phyloP scores from a whole-genome alignment of 1,140 invertebrate species.

The Bombyx mori region ASM3026992v2 NC_085134.1:5406001-5406500 shows the following conservation, averaged over 20 bases:
- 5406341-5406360: conserved; percentile 79
- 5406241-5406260: conserved; percentile 92
- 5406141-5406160: conserved; percentile 83
- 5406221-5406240: conserved; percentile 90
- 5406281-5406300: conserved; percentile 88
- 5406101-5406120: conserved; percentile 79
- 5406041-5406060: conserved; percentile 75
- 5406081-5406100: conserved; percentile 79
- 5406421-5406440: conserved; percentile 81
- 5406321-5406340: conserved; percentile 83
- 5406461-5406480: conserved; percentile 77
- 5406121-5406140: conserved; percentile 80
- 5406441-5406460: conserved; percentile 77
- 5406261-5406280: conserved; percentile 94
- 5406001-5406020: conserved; percentile 78
- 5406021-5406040: conserved; percentile 76
- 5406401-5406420: conserved; percentile 79
- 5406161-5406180: conserved; percentile 87
- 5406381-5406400: conserved; percentile 80
- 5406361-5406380: conserved; percentile 78
- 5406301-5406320: conserved; percentile 83
- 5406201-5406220: conserved; percentile 86
- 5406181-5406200: conserved; percentile 85
- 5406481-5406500: conserved; percentile 77
- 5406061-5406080: conserved; percentile 76